Evolutionary conservation across 2,888 invertebrate genomes (phyloP).

Genomic region (Prostheceraeus crozeri): DNA sequence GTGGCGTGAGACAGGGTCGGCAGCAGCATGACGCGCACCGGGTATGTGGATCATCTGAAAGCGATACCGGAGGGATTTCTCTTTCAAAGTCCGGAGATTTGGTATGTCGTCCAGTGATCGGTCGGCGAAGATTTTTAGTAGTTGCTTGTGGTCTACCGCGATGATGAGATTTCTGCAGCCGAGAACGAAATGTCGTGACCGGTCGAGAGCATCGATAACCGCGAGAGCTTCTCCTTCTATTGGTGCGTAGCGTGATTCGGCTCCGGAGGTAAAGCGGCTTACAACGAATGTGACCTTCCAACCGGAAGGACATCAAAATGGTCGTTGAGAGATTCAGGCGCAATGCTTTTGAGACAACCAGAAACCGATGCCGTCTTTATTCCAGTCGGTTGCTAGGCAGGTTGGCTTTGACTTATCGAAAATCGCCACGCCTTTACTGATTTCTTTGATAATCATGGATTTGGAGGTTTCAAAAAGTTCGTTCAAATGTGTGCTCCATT

Average conservation of each 20-base stretch:
- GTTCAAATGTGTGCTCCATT: background rate
- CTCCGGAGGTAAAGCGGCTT: constrained; percentile 10
- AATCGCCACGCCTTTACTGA: constrained; percentile 42
- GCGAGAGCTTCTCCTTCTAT: constrained; percentile 32
- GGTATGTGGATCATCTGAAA: constrained; percentile 41
- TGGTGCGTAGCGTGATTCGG: constrained; percentile 24
- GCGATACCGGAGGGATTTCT: constrained; percentile 42
- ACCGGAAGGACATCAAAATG: background rate
- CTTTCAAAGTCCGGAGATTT: constrained; percentile 43
- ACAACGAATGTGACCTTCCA: constrained; percentile 21
- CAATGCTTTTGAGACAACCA: constrained; percentile 43
- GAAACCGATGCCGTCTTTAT: constrained; percentile 36
- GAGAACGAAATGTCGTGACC: constrained; percentile 37
- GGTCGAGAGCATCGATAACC: constrained; percentile 36
- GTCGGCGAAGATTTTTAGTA: constrained; percentile 38
- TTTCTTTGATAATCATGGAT: constrained; percentile 32
- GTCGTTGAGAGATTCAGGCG: background rate
- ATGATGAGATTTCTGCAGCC: constrained; percentile 36
- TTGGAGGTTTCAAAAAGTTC: constrained; percentile 35
- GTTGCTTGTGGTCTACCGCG: constrained; percentile 40
- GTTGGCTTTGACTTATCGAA: constrained; percentile 43
- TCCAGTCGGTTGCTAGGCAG: constrained; percentile 45
- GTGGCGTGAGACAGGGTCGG: constrained; percentile 4
- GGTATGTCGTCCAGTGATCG: constrained; percentile 37
- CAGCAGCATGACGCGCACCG: constrained; percentile 30